These are phyloP conservation scores for Himantopus leucocephalus DNA, from an alignment of 2,113 vertebrate species.

Conservation along the genomic window DNA sequence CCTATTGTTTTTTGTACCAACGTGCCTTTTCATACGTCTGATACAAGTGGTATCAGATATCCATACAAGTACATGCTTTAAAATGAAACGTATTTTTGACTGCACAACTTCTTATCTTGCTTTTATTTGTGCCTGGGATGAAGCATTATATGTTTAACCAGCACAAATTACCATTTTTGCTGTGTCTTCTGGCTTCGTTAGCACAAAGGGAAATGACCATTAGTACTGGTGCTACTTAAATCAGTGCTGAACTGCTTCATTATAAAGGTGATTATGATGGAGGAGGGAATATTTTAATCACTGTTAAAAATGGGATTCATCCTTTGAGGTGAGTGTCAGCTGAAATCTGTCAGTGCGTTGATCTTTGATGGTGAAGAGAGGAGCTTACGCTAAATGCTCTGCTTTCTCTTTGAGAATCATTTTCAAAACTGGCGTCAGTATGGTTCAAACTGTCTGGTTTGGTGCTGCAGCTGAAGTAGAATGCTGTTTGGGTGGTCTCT, in stretches of 20 bases:
- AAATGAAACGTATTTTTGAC: background rate
- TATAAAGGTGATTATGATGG: background rate
- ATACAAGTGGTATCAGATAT: background rate
- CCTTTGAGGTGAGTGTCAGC: background rate
- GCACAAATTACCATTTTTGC: background rate
- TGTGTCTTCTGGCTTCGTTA: background rate
- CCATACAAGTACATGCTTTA: background rate
- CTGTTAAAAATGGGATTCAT: background rate
- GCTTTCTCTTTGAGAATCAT: background rate
- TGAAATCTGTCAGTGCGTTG: background rate
- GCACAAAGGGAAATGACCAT: background rate
- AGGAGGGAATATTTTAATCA: background rate
- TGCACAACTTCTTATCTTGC: background rate
- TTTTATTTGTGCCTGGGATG: background rate
- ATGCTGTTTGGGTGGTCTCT: constrained; percentile 16
- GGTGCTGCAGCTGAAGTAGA: background rate
- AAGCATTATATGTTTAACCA: background rate
- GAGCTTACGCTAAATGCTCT: background rate
- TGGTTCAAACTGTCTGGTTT: background rate
- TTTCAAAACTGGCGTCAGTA: background rate
- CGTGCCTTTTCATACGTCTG: background rate
- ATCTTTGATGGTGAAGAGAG: background rate
- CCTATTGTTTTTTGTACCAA: background rate
- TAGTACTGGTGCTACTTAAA: background rate
- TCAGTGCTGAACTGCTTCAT: background rate